Evolutionary conservation across 2,113 vertebrate species (phyloP).

Genomic region (Tragelaphus buxtoni): DNA sequence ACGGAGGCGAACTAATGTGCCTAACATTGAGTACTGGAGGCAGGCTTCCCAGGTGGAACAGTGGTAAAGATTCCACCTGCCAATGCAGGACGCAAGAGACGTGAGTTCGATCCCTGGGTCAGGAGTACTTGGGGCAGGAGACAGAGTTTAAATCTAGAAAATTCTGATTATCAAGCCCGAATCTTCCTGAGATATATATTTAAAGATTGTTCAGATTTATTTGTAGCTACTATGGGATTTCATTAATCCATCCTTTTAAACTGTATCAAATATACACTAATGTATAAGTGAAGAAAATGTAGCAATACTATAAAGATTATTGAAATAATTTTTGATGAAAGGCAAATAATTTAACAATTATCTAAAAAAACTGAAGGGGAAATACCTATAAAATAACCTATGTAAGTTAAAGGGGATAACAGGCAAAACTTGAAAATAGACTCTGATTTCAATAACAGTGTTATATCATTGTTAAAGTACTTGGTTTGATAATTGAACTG

Average conservation of each 20-base stretch:
- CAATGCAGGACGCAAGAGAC: not conserved
- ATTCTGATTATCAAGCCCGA: not conserved
- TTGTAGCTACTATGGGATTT: not conserved
- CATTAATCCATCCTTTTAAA: not conserved
- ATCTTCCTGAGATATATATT: not conserved
- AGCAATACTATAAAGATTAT: not conserved
- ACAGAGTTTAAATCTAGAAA: not conserved
- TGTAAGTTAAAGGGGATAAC: not conserved
- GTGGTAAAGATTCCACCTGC: too few relatives aligned
- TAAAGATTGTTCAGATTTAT: not conserved
- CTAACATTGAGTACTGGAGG: too few relatives aligned
- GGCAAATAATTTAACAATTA: conserved; percentile 20
- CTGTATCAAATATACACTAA: not conserved
- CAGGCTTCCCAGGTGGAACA: too few relatives aligned
- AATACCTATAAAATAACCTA: not conserved
- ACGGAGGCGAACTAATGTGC: too few relatives aligned
- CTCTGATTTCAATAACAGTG: not conserved
- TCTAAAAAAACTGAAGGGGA: not conserved
- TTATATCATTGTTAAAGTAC: not conserved
- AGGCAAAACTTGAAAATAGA: not conserved
- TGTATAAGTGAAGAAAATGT: not conserved
- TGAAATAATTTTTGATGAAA: not conserved
- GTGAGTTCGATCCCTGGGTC: not conserved
- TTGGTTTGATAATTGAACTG: not conserved
- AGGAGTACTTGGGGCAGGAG: not conserved